Conservation (phyloP, 2,113 vertebrate species). For the Rhinopomastus cyanomelas region DNA sequence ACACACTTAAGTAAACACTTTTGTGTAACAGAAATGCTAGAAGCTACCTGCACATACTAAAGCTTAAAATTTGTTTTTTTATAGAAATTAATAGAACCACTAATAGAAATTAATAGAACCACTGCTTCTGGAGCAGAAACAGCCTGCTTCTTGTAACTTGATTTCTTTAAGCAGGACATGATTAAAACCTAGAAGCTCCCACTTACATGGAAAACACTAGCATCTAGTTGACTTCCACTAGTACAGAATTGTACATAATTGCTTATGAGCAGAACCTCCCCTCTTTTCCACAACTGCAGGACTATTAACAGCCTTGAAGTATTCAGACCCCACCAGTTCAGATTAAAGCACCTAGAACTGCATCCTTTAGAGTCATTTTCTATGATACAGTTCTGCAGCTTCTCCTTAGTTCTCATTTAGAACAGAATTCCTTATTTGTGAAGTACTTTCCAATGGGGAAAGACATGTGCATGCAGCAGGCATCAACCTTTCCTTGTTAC, state of each 20-base stretch:
- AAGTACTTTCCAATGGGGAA: background rate
- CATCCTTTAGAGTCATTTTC: background rate
- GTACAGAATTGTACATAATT: background rate
- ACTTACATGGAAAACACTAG: background rate
- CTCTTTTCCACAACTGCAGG: background rate
- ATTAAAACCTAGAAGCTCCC: background rate
- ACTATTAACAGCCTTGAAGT: background rate
- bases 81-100: too few relatives aligned
- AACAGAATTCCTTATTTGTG: background rate
- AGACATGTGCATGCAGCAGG: rapidly evolving
- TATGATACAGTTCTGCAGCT: background rate
- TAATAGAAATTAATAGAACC: background rate
- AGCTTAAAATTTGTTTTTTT: background rate
- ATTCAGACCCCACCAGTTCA: background rate
- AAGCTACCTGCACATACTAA: background rate
- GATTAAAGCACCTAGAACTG: background rate
- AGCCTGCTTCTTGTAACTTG: background rate
- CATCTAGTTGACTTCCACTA: background rate
- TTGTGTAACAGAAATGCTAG: background rate
- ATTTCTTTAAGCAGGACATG: background rate
- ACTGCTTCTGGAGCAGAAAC: background rate
- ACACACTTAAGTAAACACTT: background rate
- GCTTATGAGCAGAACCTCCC: background rate
- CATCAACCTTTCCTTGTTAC: background rate
- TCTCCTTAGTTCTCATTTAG: background rate